Conservation (phyloP, 2,113 vertebrate species). For the Puma concolor region DNA sequence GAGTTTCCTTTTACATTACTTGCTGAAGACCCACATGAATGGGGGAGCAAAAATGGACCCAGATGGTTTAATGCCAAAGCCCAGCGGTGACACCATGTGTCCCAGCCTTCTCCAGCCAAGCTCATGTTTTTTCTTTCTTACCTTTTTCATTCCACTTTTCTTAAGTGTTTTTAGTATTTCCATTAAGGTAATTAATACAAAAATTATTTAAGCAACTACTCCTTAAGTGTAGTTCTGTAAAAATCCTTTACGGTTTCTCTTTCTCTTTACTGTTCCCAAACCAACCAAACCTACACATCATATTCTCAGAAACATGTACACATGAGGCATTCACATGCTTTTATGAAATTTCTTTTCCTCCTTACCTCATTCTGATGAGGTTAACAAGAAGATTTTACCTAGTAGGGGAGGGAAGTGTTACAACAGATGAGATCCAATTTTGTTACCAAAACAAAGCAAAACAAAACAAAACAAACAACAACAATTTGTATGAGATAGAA, state of each 20-base stretch:
- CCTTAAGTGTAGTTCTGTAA: neutral
- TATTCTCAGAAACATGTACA: neutral
- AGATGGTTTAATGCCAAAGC: neutral
- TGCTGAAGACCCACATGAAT: neutral
- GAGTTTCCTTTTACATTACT: neutral
- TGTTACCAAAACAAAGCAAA: neutral
- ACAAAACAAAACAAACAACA: too few relatives aligned
- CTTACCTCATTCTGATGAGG: neutral
- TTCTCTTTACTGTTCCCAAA: neutral
- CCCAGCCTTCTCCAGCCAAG: neutral
- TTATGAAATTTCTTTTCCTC: neutral
- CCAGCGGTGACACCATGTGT: neutral
- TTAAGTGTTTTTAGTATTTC: conserved; percentile 2
- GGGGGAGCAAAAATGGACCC: neutral
- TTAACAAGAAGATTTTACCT: neutral
- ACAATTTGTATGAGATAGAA: neutral
- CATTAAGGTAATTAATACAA: neutral
- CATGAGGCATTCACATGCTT: neutral
- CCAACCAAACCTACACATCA: neutral
- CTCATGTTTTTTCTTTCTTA: neutral
- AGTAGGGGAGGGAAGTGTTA: neutral
- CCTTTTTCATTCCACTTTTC: neutral
- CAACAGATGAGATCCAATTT: neutral
- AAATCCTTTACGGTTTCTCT: neutral
- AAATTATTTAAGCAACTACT: neutral